Evolutionary conservation across 2,113 vertebrate species (phyloP).

Genomic region (Malurus alboscapulatus): DNA sequence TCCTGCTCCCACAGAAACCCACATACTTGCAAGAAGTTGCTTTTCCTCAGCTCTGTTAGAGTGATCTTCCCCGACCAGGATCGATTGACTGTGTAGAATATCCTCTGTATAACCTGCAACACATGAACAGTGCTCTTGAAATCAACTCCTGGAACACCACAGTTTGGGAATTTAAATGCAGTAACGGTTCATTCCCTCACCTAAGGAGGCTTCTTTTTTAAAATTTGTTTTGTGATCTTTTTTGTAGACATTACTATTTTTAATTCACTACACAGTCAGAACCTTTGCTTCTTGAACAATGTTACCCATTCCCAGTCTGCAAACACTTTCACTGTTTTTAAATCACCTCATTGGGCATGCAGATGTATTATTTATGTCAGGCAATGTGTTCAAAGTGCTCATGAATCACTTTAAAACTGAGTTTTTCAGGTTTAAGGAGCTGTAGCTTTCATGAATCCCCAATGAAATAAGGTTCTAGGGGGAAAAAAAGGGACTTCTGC

Average conservation of each 20-base stretch:
- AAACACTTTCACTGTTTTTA: neutral
- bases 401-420: neutral
- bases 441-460: neutral
- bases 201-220: neutral
- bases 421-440: neutral
- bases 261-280: neutral
- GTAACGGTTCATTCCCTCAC: neutral
- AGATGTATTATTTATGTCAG: neutral
- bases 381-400: neutral
- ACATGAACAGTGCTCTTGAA: neutral
- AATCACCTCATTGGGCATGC: neutral
- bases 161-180: neutral
- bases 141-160: neutral
- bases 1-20: neutral
- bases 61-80: slow-evolving; percentile 97
- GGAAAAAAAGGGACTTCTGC: neutral
- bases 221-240: neutral
- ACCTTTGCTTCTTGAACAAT: neutral
- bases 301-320: neutral
- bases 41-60: slow-evolving; percentile 91
- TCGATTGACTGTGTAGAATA: slow-evolving; percentile 97
- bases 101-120: slow-evolving; percentile 94
- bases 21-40: slow-evolving; percentile 94
- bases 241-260: neutral
- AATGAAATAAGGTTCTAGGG: neutral